Evolutionary conservation across 2,113 vertebrate species (phyloP).

Genomic region (Chaetodon auriga): DNA sequence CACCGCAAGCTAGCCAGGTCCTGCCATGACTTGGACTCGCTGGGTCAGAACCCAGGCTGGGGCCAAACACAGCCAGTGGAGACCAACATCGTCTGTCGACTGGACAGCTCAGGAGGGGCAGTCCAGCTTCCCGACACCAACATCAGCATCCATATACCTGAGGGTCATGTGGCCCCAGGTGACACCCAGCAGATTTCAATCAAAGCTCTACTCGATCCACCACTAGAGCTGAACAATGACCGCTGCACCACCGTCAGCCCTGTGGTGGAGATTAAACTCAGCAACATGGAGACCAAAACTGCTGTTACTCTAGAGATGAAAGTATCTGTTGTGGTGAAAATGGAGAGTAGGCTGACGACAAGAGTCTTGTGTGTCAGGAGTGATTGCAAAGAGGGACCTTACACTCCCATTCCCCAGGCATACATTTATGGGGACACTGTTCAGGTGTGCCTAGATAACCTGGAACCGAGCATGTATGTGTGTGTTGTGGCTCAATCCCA

Average conservation of each 20-base stretch:
- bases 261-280: constrained; percentile 94
- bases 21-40: constrained; percentile 94
- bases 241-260: constrained; percentile 93
- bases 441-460: constrained; percentile 91
- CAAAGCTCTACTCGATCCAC: constrained; percentile 93
- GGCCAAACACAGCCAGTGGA: constrained; percentile 97
- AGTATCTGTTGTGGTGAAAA: constrained; percentile 90
- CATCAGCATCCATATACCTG: constrained; percentile 92
- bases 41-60: constrained; percentile 96
- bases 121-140: constrained; percentile 94
- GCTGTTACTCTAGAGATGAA: constrained; percentile 92
- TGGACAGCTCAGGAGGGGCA: constrained; percentile 92
- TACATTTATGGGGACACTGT: constrained; percentile 90
- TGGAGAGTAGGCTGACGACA: constrained; percentile 87
- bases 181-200: constrained; percentile 95
- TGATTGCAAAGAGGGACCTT: constrained; percentile 93
- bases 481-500: constrained; percentile 89
- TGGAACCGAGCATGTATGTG: constrained; percentile 96
- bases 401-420: constrained; percentile 82
- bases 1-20: constrained; percentile 96
- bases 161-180: constrained; percentile 90
- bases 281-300: constrained; percentile 93
- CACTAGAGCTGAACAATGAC: constrained; percentile 94
- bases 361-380: constrained; percentile 91
- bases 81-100: constrained; percentile 92